Percentiles rank a stretch among this genome's conserved stretches.
Conservation (phyloP, 2,113 vertebrate species). For the Platysteira castanea region DNA sequence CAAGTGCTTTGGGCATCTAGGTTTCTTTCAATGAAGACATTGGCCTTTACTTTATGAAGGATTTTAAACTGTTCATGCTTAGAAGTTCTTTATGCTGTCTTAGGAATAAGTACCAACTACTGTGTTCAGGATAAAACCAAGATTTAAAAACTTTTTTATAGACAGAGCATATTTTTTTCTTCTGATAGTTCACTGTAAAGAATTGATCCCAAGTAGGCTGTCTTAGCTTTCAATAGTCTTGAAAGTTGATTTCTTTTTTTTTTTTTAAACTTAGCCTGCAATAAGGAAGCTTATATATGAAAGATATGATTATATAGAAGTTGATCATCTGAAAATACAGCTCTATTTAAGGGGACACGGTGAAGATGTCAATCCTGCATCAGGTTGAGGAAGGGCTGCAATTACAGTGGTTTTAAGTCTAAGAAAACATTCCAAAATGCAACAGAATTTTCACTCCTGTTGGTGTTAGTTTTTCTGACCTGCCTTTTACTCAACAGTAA, state of each 20-base stretch:
- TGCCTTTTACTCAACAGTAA: background rate
- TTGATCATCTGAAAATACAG: background rate
- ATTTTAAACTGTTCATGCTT: background rate
- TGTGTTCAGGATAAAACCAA: background rate
- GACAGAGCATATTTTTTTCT: background rate
- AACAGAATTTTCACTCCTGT: background rate
- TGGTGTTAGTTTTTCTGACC: background rate
- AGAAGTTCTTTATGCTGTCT: background rate
- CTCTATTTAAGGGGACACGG: background rate
- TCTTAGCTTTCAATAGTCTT: background rate
- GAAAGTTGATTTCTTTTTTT: background rate
- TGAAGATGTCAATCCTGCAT: background rate
- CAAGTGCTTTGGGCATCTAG: background rate
- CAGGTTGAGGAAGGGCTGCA: background rate
- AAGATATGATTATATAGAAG: background rate
- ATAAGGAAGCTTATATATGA: background rate
- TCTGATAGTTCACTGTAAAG: background rate
- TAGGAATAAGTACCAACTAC: background rate
- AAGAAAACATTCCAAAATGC: background rate
- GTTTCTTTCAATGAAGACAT: background rate
- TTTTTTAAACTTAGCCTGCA: background rate
- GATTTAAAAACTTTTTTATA: background rate
- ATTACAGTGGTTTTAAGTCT: background rate
- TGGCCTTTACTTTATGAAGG: background rate
- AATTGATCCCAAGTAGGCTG: background rate